Conservation (phyloP, 2,888 invertebrate species). For the Drosophila maculinotata region DNA sequence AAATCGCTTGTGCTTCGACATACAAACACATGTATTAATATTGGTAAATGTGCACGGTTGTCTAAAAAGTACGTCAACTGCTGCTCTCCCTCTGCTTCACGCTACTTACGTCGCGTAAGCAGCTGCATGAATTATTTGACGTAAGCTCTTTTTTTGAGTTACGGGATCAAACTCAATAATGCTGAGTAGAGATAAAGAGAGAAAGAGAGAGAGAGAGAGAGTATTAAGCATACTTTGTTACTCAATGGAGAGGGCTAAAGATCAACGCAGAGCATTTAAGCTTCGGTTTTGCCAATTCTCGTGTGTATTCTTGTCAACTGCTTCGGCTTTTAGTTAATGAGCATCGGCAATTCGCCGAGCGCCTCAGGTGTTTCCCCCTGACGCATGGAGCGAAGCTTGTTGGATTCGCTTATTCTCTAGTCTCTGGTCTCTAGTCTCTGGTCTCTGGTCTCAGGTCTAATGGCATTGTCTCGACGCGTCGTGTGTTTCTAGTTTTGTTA, state of each 20-base stretch:
- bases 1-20: slow-evolving; percentile 12
- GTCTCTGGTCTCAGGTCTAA: slow-evolving; percentile 22
- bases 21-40: slow-evolving; percentile 1
- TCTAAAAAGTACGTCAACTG: slow-evolving; percentile 1
- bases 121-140: slow-evolving; percentile 11
- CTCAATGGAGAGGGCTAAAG: neutral
- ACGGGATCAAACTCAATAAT: slow-evolving; percentile 9
- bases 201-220: too few relatives aligned
- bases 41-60: slow-evolving; percentile 19
- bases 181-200: neutral
- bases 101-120: slow-evolving; percentile 12
- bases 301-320: slow-evolving; percentile 56
- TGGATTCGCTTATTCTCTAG: slow-evolving; percentile 1
- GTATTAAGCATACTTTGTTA: neutral
- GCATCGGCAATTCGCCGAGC: slow-evolving; percentile 55
- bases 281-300: slow-evolving; percentile 24
- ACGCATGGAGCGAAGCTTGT: slow-evolving; percentile 36
- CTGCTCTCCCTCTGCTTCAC: neutral
- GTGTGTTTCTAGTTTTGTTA: slow-evolving; percentile 58
- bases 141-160: slow-evolving; percentile 9
- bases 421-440: slow-evolving; percentile 29
- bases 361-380: slow-evolving; percentile 74
- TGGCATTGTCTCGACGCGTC: slow-evolving; percentile 47
- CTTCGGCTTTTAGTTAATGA: slow-evolving; percentile 60
- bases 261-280: slow-evolving; percentile 33